These are phyloP conservation scores for Osmerus mordax DNA, from an alignment of 2,113 vertebrate species.

Conservation along the genomic window DNA sequence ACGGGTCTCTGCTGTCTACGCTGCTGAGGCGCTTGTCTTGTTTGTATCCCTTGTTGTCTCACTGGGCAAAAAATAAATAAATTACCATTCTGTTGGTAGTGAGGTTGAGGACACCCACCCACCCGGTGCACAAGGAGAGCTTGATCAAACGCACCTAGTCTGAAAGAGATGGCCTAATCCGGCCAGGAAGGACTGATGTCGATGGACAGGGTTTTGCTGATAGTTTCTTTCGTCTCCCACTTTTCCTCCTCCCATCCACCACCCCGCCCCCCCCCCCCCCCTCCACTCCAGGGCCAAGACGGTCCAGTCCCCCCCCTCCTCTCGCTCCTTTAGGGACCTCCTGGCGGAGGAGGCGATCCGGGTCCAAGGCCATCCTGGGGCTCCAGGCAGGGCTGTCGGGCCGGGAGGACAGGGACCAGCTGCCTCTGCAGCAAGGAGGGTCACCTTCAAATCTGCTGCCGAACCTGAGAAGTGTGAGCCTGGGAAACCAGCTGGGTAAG, in stretches of 20 bases:
- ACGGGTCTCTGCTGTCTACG: conserved; percentile 42
- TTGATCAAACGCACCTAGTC: no score
- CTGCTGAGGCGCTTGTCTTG: background rate
- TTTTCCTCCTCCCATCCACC: background rate
- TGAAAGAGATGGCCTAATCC: no score
- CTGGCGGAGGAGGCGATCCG: conserved; percentile 80
- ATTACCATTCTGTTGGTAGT: no score
- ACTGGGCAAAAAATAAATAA: no score
- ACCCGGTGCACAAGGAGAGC: no score
- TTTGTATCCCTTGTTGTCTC: no score
- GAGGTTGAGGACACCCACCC: no score
- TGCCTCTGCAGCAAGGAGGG: conserved; percentile 68
- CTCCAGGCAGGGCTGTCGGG: conserved; percentile 62
- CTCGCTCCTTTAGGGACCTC: conserved; percentile 84
- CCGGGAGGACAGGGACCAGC: conserved; percentile 40
- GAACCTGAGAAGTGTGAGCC: conserved; percentile 61
- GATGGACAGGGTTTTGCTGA: background rate
- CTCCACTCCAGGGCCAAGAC: conserved; percentile 72
- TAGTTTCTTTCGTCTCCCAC: background rate
- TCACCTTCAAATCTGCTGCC: conserved; percentile 70
- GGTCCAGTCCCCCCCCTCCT: conserved; percentile 71
- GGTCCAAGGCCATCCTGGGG: conserved; percentile 47
- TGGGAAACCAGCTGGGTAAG: conserved; percentile 70
- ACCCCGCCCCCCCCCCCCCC: no score
- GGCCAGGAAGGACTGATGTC: background rate